A percentile compares a stretch with the other conserved stretches of the same genome.
phyloP scores from a whole-genome alignment of 2,797 vertebrate species.

The Stomatorhinus walkeri region DNA sequence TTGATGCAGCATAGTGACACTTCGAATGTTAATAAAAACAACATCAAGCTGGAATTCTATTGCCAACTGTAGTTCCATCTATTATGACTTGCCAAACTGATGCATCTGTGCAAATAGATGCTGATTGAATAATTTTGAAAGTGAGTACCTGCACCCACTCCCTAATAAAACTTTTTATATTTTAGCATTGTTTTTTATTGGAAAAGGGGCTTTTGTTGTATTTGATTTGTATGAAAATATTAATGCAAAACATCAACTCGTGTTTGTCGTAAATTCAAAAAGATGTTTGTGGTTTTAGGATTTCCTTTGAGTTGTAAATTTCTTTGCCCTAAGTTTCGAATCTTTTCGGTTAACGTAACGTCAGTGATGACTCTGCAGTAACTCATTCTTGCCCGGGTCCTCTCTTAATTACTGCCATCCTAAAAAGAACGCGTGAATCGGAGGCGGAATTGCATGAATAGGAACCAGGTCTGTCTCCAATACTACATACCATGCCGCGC shows the following conservation, averaged over 20 bases:
- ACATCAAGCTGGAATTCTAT: neutral
- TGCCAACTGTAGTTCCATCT: neutral
- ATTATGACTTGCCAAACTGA: neutral
- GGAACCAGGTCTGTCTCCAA: neutral
- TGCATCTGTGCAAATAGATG: neutral
- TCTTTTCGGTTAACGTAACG: neutral
- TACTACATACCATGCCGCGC: neutral
- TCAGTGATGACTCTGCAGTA: neutral
- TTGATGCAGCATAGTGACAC: neutral
- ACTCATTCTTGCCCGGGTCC: neutral
- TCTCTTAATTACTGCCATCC: neutral
- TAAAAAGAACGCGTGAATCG: neutral
- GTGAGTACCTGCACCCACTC: neutral
- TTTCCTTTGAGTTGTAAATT: constrained; percentile 13
- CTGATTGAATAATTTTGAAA: neutral
- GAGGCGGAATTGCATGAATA: neutral
- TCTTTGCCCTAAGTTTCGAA: neutral
- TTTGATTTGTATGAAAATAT: neutral
- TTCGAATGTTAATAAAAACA: constrained; percentile 1
- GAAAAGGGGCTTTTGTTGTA: neutral
- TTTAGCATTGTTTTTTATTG: neutral
- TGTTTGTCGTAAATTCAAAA: neutral
- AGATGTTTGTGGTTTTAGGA: neutral
- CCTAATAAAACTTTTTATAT: neutral
- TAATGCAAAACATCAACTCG: constrained; percentile 9